Base-by-base conservation (phyloP, 2,113 vertebrate genomes). In the Brachypodius melanocephalos region DNA sequence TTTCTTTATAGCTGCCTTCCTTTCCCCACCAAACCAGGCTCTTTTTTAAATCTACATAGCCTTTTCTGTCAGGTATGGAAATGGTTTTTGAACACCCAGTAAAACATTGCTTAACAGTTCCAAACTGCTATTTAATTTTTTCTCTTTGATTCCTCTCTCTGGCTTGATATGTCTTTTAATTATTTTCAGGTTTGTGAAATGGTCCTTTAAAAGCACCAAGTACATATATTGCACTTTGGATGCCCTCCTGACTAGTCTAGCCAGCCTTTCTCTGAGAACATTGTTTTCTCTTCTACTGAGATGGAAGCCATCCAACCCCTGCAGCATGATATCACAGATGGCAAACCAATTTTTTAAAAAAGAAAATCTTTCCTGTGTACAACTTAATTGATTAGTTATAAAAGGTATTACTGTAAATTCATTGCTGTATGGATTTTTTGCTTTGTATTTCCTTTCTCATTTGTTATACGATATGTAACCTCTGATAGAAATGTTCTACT, bases 111-210 rank as follows among this genome's bases (percentile, higher is more conserved):
- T 84, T 84, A 93, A 83, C 25, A 75, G 46, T 72, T 96, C 68
- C 69, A 93, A 95, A 78, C 49, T 78, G 59, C 24, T 68, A 63
- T 75, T 78, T 86, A 73, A 1, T 1, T 45, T 92, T 86, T 92
- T 68, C 19, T 85, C 34, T 93, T 85, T 63, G 34, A 94, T 74
- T 92, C 76, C 36, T 67, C 91, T 57, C 68, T 90, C 55, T 90
- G n/a, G 45, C n/a, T 16, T 65, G n/a, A 24, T 67, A 79, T 5
- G n/a, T 15, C 40, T 78, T 80, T 59, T 45, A 90, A 74, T 84
- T 90, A 72, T 90, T 90, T 92, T 90, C 86, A 81, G 63, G 17
- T 84, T 76, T 86, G 28, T 55, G 43, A 89, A 94, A 81, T 14
- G 36, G 68, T 52, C 36, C 28, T 91, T 89, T 85, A 68, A 95